A percentile compares a stretch with the other conserved stretches of the same genome.
Conservation (phyloP, 2,888 invertebrate genomes). For the Cylloceria caligata region DNA sequence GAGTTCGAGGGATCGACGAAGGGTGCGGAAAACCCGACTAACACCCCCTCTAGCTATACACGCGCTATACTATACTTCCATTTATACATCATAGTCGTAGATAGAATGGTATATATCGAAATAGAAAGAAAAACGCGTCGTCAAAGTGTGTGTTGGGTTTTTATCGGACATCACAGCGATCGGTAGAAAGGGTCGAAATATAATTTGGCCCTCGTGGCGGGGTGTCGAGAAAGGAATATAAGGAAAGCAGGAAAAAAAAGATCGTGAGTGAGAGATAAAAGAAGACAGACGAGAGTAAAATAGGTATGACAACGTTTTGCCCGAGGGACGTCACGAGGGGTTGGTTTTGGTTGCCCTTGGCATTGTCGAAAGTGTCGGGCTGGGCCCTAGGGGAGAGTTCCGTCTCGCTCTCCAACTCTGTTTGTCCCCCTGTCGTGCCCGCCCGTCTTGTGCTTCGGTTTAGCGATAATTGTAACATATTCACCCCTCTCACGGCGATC, state of each 20-base stretch:
- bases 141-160: slow-evolving; percentile 48
- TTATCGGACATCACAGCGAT: slow-evolving; percentile 59
- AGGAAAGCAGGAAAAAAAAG: slow-evolving; percentile 8
- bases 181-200: slow-evolving; percentile 48
- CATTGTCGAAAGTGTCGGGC: slow-evolving; percentile 79
- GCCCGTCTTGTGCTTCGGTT: slow-evolving; percentile 75
- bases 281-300: slow-evolving; percentile 39
- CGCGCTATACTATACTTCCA: slow-evolving; percentile 10
- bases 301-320: slow-evolving; percentile 54
- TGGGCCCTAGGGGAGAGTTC: slow-evolving; percentile 52
- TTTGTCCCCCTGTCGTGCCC: slow-evolving; percentile 23
- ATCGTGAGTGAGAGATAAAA: slow-evolving; percentile 3
- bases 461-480: slow-evolving; percentile 84
- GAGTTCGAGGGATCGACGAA: slow-evolving; percentile 57
- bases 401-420: slow-evolving; percentile 49
- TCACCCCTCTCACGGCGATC: slow-evolving; percentile 75
- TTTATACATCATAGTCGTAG: slow-evolving; percentile 15
- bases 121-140: slow-evolving; percentile 37
- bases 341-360: slow-evolving; percentile 63
- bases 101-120: slow-evolving; percentile 25
- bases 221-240: slow-evolving; percentile 33
- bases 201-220: slow-evolving; percentile 53
- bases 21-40: slow-evolving; percentile 57
- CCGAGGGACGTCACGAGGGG: slow-evolving; percentile 62
- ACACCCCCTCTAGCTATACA: slow-evolving; percentile 23